These are phyloP conservation scores for Salmo trutta DNA, from an alignment of 2,797 vertebrate species.

Conservation along the genomic window DNA sequence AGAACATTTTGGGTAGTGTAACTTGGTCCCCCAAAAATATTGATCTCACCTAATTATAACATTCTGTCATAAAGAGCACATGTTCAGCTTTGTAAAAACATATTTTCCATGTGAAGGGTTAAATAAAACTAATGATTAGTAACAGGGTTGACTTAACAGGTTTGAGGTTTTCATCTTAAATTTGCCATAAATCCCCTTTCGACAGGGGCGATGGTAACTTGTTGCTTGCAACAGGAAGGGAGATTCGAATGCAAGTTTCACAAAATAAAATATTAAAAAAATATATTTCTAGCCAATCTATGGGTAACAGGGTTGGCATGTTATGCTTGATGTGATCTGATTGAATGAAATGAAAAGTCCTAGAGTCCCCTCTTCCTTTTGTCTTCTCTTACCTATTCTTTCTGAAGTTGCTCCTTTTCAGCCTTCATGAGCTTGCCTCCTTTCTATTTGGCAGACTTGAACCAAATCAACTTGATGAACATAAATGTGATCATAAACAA, in stretches of 20 bases:
- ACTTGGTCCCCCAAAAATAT: not conserved
- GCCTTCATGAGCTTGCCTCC: conserved; percentile 72
- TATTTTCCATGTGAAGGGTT: not conserved
- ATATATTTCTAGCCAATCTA: too few species aligned
- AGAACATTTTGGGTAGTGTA: not conserved
- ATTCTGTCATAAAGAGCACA: too few species aligned
- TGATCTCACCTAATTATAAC: too few species aligned
- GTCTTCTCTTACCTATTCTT: conserved; percentile 76
- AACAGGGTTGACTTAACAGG: not conserved
- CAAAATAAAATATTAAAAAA: too few species aligned
- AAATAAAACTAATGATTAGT: not conserved
- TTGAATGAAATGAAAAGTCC: not conserved
- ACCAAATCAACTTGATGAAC: conserved; percentile 3
- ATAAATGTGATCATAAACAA: not conserved
- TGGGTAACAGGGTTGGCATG: too few species aligned
- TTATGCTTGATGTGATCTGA: not conserved
- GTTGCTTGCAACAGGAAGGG: too few species aligned
- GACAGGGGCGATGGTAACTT: too few species aligned
- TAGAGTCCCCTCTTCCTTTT: conserved; percentile 80
- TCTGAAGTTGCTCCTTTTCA: conserved; percentile 65
- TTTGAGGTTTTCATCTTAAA: not conserved
- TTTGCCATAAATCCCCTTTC: too few species aligned
- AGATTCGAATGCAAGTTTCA: too few species aligned
- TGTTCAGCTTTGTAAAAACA: not conserved
- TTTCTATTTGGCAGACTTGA: conserved; percentile 70